These are phyloP conservation scores for Platyrinchus mystaceus DNA, from an alignment of 2,797 vertebrate genomes.

Conservation along the genomic window DNA sequence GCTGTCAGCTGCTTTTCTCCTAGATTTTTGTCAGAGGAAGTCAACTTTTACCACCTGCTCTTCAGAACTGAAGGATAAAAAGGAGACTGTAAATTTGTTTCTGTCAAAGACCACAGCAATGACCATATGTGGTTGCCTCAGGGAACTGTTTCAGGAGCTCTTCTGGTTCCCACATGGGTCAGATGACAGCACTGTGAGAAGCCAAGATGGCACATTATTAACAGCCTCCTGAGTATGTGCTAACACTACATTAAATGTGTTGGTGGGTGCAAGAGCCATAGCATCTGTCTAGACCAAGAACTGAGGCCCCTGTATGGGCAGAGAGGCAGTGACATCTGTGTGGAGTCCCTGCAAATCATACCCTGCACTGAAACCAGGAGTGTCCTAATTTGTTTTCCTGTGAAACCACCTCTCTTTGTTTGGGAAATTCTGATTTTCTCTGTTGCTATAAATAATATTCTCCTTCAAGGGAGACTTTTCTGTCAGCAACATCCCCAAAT, in stretches of 20 bases:
- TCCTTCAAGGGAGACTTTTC: neutral
- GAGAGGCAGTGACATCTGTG: neutral
- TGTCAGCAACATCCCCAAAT: accelerated
- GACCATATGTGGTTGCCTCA: too few species aligned
- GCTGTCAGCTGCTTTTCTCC: neutral
- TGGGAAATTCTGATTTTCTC: neutral
- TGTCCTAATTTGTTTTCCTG: neutral
- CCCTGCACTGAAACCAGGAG: neutral
- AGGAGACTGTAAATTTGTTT: accelerated
- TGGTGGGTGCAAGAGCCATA: neutral
- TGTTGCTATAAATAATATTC: neutral
- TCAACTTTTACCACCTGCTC: neutral
- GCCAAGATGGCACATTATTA: too few species aligned
- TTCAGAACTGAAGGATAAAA: neutral
- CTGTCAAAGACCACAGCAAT: neutral
- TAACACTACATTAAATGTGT: neutral
- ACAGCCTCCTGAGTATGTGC: neutral
- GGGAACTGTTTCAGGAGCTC: neutral
- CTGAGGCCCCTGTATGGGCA: neutral
- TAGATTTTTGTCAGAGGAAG: neutral
- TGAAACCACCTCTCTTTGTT: neutral
- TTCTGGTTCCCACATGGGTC: accelerated
- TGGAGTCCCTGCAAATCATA: neutral
- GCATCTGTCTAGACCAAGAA: neutral
- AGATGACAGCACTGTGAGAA: accelerated